Percentiles rank a stretch among this genome's conserved stretches.
These are phyloP conservation scores for Lophotis ruficrista DNA, from an alignment of 2,113 vertebrate species.

Conservation along the genomic window DNA sequence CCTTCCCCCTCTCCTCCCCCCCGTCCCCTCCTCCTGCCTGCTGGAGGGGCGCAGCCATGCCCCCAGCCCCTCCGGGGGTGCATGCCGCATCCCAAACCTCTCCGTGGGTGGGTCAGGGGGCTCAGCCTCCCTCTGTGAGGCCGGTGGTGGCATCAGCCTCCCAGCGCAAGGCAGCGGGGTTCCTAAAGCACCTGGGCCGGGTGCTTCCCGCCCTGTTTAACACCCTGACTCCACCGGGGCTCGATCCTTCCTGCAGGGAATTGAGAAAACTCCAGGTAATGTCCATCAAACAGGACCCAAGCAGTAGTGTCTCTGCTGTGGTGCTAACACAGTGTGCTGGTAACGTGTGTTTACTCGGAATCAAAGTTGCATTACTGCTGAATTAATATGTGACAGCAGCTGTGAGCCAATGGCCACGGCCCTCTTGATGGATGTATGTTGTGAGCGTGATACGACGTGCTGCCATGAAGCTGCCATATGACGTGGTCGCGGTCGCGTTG, in stretches of 20 bases:
- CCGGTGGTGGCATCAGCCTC: neutral
- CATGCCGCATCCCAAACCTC: neutral
- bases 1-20: neutral
- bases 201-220: neutral
- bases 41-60: too few species aligned
- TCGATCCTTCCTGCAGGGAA: neutral
- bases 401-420: neutral
- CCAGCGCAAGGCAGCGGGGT: neutral
- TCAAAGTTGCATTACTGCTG: neutral
- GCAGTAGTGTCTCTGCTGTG: neutral
- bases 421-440: neutral
- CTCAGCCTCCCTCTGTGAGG: neutral
- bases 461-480: neutral
- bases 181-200: neutral
- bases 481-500: neutral
- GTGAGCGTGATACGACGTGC: neutral
- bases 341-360: neutral
- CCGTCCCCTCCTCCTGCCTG: neutral
- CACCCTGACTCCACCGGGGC: accelerated
- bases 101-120: neutral
- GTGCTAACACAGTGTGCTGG: neutral
- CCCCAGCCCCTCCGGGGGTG: too few species aligned
- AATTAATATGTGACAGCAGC: neutral
- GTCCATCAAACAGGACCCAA: neutral
- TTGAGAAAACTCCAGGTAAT: neutral